Evolutionary conservation across 2,888 invertebrate genomes (phyloP).

Genomic region (Macroteleia sp.): DNA sequence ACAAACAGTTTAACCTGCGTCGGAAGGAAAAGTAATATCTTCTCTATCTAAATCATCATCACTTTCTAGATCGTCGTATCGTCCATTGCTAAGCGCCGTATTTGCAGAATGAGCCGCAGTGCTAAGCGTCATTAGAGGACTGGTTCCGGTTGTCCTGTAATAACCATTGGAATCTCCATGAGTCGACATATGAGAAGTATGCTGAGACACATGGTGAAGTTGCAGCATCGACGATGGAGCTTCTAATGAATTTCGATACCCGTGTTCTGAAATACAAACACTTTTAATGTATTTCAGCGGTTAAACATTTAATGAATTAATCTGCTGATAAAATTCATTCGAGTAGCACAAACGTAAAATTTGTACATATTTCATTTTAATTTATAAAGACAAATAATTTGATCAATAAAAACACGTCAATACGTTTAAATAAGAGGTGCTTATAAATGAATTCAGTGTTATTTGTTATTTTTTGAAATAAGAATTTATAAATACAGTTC

Average conservation of each 20-base stretch:
- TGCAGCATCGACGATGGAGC: constrained; percentile 77
- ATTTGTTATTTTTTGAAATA: no score
- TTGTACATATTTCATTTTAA: no score
- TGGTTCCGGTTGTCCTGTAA: constrained; percentile 86
- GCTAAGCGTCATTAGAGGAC: constrained; percentile 86
- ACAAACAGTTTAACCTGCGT: constrained; percentile 88
- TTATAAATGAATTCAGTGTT: no score
- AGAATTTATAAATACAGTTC: no score
- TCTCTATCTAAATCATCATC: constrained; percentile 95
- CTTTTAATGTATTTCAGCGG: no score
- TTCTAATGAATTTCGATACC: constrained; percentile 80
- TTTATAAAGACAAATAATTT: no score
- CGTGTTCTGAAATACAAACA: constrained; percentile 76
- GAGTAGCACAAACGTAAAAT: no score
- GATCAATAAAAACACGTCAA: no score
- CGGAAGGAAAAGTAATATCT: constrained; percentile 92
- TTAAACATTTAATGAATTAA: no score
- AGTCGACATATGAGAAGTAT: constrained; percentile 75
- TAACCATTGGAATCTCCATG: constrained; percentile 82
- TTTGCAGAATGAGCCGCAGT: constrained; percentile 84
- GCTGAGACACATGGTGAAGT: constrained; percentile 75
- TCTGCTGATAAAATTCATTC: no score
- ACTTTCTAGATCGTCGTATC: constrained; percentile 93
- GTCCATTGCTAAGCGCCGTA: constrained; percentile 87
- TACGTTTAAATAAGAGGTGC: no score